Evolutionary conservation across 2,888 invertebrate genomes (phyloP).

Genomic region (Drepanosiphum platanoidis): DNA sequence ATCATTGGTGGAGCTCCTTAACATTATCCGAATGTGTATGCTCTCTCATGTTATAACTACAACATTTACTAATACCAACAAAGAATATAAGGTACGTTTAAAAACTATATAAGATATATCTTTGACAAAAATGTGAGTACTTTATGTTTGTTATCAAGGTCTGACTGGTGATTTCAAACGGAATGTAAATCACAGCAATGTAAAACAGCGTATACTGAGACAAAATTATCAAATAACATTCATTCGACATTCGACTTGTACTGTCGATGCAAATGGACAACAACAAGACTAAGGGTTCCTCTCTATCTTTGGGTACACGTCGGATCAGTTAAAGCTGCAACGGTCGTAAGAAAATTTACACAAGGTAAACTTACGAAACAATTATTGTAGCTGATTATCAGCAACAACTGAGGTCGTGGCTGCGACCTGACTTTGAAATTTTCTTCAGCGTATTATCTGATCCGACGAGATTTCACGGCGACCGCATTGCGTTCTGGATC

Average conservation of each 20-base stretch:
- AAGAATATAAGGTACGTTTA: neutral
- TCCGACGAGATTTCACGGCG: neutral
- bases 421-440: neutral
- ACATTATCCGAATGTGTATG: neutral
- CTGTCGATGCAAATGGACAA: no score
- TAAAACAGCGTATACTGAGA: neutral
- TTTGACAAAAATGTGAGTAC: neutral
- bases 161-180: neutral
- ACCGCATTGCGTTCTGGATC: neutral
- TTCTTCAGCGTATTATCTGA: slow-evolving; percentile 16
- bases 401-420: no score
- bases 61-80: neutral
- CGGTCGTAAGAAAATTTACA: neutral
- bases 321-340: neutral
- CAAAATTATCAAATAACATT: no score
- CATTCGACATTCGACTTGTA: no score
- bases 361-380: slow-evolving; percentile 35
- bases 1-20: slow-evolving; percentile 41
- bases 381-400: no score
- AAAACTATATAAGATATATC: neutral
- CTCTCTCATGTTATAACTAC: neutral
- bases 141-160: neutral
- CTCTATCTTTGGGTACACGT: neutral
- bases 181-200: neutral
- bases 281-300: neutral